Conservation (phyloP, 2,113 vertebrate genomes). For the Corythoichthys intestinalis region DNA sequence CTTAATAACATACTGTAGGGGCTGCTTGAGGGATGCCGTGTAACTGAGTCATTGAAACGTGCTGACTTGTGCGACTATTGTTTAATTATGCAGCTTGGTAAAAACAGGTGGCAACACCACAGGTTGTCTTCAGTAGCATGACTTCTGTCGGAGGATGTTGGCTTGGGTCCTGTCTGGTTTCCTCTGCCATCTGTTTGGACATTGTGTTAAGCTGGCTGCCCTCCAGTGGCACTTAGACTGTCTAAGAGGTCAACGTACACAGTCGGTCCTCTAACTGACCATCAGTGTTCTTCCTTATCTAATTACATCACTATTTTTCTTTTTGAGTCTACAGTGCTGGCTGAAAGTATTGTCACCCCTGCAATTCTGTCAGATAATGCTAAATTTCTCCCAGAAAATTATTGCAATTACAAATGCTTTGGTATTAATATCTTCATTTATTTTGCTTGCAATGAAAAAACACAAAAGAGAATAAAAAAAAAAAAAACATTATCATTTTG, state of each 20-base stretch:
- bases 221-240: conserved; percentile 55
- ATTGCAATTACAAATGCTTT: too few relatives aligned
- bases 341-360: too few relatives aligned
- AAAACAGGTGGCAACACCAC: conserved; percentile 68
- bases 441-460: too few relatives aligned
- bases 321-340: too few relatives aligned
- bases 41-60: conserved; percentile 52
- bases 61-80: conserved; percentile 38
- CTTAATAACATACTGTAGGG: conserved; percentile 3
- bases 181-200: conserved; percentile 56
- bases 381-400: too few relatives aligned
- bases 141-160: conserved; percentile 41
- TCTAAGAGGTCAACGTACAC: conserved; percentile 52
- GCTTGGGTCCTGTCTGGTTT: conserved; percentile 45
- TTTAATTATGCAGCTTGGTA: conserved; percentile 60
- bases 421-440: too few relatives aligned
- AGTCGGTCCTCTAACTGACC: conserved; percentile 22
- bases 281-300: conserved; percentile 5
- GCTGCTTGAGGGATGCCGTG: conserved; percentile 46
- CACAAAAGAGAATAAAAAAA: too few relatives aligned
- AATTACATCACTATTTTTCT: background rate
- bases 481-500: too few relatives aligned
- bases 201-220: conserved; percentile 46
- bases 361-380: too few relatives aligned
- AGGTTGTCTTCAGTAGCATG: conserved; percentile 53